Conservation (phyloP, 2,113 vertebrate species). For the Todiramphus saurophagus region DNA sequence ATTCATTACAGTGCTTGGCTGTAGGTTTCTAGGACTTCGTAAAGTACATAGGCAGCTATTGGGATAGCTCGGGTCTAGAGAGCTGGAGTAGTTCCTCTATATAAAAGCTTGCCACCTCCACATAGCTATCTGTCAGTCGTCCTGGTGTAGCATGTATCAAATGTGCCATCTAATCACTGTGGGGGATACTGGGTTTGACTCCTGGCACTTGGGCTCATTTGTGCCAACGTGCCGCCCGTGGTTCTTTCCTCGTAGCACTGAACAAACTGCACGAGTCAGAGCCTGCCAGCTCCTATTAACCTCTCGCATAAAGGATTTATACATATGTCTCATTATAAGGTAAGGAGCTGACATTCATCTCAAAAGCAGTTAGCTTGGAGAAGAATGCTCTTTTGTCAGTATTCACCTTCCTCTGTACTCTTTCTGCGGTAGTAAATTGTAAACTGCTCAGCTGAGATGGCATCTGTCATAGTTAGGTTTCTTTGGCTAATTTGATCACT, state of each 20-base stretch:
- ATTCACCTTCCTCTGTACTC: conserved; percentile 27
- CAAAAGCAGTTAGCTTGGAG: conserved; percentile 50
- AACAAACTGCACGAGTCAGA: background rate
- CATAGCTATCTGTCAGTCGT: conserved; percentile 4
- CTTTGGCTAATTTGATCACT: conserved; percentile 55
- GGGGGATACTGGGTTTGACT: conserved; percentile 46
- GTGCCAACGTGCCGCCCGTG: background rate
- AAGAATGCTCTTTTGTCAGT: conserved; percentile 60
- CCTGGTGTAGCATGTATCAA: conserved; percentile 19
- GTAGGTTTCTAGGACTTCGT: conserved; percentile 40
- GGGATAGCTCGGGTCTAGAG: background rate
- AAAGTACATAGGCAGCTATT: background rate
- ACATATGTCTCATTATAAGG: conserved; percentile 65
- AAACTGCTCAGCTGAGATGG: conserved; percentile 36
- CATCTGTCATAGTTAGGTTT: conserved; percentile 52
- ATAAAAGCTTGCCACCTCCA: conserved; percentile 7
- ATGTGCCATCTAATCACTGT: conserved; percentile 24
- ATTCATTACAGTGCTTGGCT: conserved; percentile 46
- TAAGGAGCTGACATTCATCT: conserved; percentile 63
- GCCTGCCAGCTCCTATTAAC: conserved; percentile 64
- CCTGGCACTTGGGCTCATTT: conserved; percentile 23
- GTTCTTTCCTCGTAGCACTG: background rate
- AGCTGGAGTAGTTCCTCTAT: background rate
- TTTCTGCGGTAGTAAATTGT: conserved; percentile 40
- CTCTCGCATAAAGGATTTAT: conserved; percentile 56